Evolutionary conservation across 1,140 invertebrate species (phyloP), one percentile per base, ranked within the genome.

Genomic region (Euura lappo): DNA sequence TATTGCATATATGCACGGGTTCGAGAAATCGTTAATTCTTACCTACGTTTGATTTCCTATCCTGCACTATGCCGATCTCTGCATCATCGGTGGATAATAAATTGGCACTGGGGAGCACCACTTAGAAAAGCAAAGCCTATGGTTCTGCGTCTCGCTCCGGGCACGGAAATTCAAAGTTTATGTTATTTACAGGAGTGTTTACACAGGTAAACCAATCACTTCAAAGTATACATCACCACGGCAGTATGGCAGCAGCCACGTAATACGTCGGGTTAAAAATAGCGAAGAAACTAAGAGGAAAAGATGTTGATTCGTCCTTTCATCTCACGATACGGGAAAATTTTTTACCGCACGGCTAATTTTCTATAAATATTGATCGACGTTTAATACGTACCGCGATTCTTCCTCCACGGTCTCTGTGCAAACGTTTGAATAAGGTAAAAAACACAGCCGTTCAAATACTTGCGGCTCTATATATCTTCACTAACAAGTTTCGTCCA

Each of bases 1-100:
- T 28, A 28, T 28, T 28, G 28, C 28, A 28, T 28, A 28, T 28
- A 28, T 28, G 28, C 28, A 11, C 8, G 8, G 51, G 51, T n/a
- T 60, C 13, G 51, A 60, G 51, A 60, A 60, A 60, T 60, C 51
- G 51, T n/a, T 60, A 60, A 60, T 60, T 60, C 51, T 60, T 60
- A 60, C 51, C 51, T 60, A n/a, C 51, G 51, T n/a, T 28, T 28
- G 28, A 28, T 28, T 28, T 28, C 28, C 28, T 28, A n/a, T 11
- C 51, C 51, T 60, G 13, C 51, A 8, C 8, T n/a, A 28, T 60
- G 13, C 51, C 8, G 10, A 60, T 3, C 51, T 60, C 51, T 60
- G 51, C 51, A 60, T 60, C 51, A 60, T 60, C 51, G 10, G 13
- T n/a, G 8, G 51, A n/a, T 60, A n/a, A 60, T 60, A 60, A 60